A percentile compares a stretch with the other conserved stretches of the same genome.
These are phyloP conservation scores for Prietella phreatophila DNA, from an alignment of 2,113 vertebrate species.

Conservation along the genomic window DNA sequence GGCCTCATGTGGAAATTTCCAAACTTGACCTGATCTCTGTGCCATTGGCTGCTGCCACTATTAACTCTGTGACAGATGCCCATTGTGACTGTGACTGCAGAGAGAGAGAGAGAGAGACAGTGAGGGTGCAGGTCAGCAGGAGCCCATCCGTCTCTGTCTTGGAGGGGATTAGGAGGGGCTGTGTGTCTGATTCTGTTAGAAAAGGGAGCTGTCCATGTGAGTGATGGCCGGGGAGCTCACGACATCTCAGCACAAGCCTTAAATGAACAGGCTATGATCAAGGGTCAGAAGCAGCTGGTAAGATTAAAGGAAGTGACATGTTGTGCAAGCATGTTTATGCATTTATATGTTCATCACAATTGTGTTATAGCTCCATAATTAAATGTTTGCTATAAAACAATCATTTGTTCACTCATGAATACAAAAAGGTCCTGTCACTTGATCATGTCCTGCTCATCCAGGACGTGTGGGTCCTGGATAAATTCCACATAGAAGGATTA, in stretches of 20 bases:
- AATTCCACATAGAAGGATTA: neutral
- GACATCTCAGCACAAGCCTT: slow-evolving; percentile 70
- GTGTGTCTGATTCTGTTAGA: slow-evolving; percentile 64
- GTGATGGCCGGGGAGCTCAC: slow-evolving; percentile 65
- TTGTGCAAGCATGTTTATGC: slow-evolving; percentile 17
- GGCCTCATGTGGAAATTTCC: slow-evolving; percentile 65
- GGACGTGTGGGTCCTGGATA: neutral
- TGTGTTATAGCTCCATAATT: slow-evolving; percentile 20
- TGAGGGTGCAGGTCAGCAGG: slow-evolving; percentile 63
- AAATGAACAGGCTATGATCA: slow-evolving; percentile 62
- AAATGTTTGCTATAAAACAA: slow-evolving; percentile 9
- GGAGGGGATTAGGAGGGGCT: slow-evolving; percentile 60
- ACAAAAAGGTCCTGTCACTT: neutral
- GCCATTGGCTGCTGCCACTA: slow-evolving; percentile 67
- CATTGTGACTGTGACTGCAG: slow-evolving; percentile 57
- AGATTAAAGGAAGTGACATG: slow-evolving; percentile 31
- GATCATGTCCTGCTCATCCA: neutral
- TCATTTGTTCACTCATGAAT: neutral
- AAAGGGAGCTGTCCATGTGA: slow-evolving; percentile 66
- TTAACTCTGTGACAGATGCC: slow-evolving; percentile 68
- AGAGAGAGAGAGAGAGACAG: slow-evolving; percentile 19
- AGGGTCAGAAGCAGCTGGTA: slow-evolving; percentile 70
- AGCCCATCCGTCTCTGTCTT: slow-evolving; percentile 74
- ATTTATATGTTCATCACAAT: slow-evolving; percentile 36
- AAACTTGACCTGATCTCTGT: slow-evolving; percentile 71